Base-by-base conservation (phyloP, 2,888 invertebrate genomes). In the Heliconius sara region DNA sequence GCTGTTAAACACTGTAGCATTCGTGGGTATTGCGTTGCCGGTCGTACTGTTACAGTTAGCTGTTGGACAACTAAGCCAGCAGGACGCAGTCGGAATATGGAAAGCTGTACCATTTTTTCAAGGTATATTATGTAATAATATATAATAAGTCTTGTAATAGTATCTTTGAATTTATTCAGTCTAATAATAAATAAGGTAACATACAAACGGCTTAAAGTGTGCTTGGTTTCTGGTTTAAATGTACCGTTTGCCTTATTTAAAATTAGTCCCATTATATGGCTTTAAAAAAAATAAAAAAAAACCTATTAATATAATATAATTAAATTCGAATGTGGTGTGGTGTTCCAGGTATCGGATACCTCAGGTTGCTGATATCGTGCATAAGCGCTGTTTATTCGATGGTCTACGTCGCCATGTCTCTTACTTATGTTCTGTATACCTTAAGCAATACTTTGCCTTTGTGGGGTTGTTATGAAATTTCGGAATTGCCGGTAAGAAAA, bases 1-100 rank as follows among this genome's bases (percentile, higher is more conserved):
- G 34, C 87, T 96, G 39, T 93, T 94, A 34, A 93, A 96, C 84
- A 91, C 96, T 3, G 86, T 92, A 19, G 91, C 96, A 2, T 90
- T 95, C 81, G 81, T 95, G 10, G 81, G 92, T 5, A 90, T 96
- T 27, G 96, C 96, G 4, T 88, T 96, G 60, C 96, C 97, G 0
- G 88, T 96, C n/a, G 91, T 95, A 1, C 93, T 96, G 84, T 90
- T 97, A 77, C 96, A 97, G 88, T 91, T 97, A 30, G 96, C 96
- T 0, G 89, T 96, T 1, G 97, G 96, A 10, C 96, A 96, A 87
- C 92, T 97, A 79, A 96, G 96, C 79, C 96, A 96, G 87, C 96
- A 96, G 85, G 96, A 96, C 47, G 95, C 96, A 30, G 96, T 96
- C 9, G 96, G 96, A 73, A 92, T 96, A 30, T 97, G 96, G 96